Base-by-base conservation (phyloP, 2,888 invertebrate genomes). In the Isoperla grammatica region DNA sequence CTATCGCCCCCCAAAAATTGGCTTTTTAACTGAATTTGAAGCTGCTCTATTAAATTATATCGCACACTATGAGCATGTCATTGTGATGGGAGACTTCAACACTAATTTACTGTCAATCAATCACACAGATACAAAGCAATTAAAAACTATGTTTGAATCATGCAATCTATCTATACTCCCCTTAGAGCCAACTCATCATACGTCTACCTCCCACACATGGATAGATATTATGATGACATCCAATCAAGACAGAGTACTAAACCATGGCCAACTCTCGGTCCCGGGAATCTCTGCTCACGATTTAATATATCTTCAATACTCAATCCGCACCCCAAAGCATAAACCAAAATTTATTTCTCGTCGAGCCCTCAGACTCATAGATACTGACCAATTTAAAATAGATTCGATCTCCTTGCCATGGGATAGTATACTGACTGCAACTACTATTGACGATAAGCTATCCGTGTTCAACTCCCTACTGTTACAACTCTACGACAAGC, bases 1-100 rank as follows among this genome's bases (percentile, higher is more conserved):
- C 11, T 57, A 48, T 57, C 45, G 45, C 12, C 57, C 49, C 45
- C n/a, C n/a, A n/a, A 46, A 46, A 13, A 37, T 49, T 11, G 48
- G 2, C 12, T 15, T 46, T 57, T 35, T 46, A n/a, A 11, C 35
- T 13, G 48, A 57, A 2, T 20, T 57, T 19, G 35, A 46, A 46
- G 13, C 46, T 6, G 35, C 22, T n/a, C 9, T 57, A 2, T n/a
- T 19, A 12, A 22, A 15, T 1, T 1, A 45, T 29, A 23, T 15
- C 8, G 11, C 22, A n/a, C 23, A 29, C n/a, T 48, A 57, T 2
- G 12, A 22, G 12, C 48, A 45, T 15, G 12, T 46, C 3, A 22
- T 57, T 2, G 35, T 50, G 11, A 57, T 19, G 57, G 48, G n/a
- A 48, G 48, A 13, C 29, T 57, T 29, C 45, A 29, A 13, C 45